Evolutionary conservation across 2,797 vertebrate species (phyloP), one percentile per base, ranked within the genome.

Genomic region (Brachyrhaphis roseni): DNA sequence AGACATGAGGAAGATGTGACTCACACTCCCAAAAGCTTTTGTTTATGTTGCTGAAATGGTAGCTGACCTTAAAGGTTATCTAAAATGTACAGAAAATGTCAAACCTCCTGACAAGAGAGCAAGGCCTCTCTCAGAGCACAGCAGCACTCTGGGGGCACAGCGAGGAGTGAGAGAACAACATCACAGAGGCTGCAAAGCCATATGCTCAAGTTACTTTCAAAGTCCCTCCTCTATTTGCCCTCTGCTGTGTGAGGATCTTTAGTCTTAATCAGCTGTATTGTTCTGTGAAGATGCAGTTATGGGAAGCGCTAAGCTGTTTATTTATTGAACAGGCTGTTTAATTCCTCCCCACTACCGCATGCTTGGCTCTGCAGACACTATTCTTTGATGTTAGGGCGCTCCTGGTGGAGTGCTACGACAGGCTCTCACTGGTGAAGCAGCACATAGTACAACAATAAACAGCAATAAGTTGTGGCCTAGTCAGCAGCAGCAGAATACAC

Each of bases 251-350:
- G 79, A 87, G 84, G 88, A 93, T 94, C 93, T 94, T 88, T 89
- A 80, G 88, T 88, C 92, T 90, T 95, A 93, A 94, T 94, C 94
- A 93, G 86, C 84, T 80, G 87, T 68, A 90, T 92, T 92, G 91
- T 94, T 91, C 90, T 89, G 86, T 83, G 82, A 88, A 87, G 90
- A 94, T 89, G 81, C 82, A 84, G 85, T 93, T 91, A 90, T 84
- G 85, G 82, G 86, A 82, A 89, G 83, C 81, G 70, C 94, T 95
- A 94, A 95, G 94, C 93, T 94, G 93, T 94, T 96, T 95, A 95
- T 95, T 94, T 95, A 95, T 93, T 93, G 89, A 95, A 92, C 88
- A 91, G 90, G 71, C 89, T 85, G 81, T 93, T 95, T 94, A 94
- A 94, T 92, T 85, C 85, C 79, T 84, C 82, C 88, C 78, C 86